These are phyloP conservation scores for Eupsilia transversa DNA, from an alignment of 2,888 invertebrate species.

Conservation along the genomic window DNA sequence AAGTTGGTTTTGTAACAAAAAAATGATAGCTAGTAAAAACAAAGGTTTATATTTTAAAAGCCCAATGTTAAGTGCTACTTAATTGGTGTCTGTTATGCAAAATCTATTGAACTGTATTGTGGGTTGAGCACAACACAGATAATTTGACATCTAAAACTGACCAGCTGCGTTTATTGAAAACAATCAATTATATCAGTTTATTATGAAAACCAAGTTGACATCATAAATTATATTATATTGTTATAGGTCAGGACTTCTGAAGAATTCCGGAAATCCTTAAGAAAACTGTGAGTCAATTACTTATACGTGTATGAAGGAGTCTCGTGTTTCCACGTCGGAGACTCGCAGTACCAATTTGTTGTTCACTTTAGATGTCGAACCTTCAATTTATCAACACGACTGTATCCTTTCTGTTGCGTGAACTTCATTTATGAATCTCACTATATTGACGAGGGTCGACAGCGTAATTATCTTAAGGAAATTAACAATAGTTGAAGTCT, in stretches of 20 bases:
- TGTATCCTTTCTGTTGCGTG: constrained; percentile 10
- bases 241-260: not conserved
- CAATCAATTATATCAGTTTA: not conserved
- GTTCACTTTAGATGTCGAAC: constrained; percentile 14
- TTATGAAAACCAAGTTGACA: not conserved
- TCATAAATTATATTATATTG: not conserved
- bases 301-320: not conserved
- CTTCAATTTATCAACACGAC: constrained; percentile 33
- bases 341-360: constrained; percentile 21
- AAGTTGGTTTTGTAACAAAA: not conserved
- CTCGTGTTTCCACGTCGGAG: not conserved
- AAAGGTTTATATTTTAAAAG: not conserved
- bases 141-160: not conserved
- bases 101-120: not conserved
- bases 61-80: not conserved
- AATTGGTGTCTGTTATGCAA: not conserved
- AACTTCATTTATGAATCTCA: constrained; percentile 21
- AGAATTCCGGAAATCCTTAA: not conserved
- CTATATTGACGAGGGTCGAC: constrained; percentile 39
- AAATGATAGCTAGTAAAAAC: not conserved
- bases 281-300: not conserved
- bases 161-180: not conserved
- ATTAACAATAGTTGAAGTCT: constrained; percentile 29
- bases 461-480: constrained; percentile 25
- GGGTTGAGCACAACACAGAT: not conserved